Conservation (phyloP, 2,113 vertebrate genomes). For the Sinocyclocheilus grahami region DNA sequence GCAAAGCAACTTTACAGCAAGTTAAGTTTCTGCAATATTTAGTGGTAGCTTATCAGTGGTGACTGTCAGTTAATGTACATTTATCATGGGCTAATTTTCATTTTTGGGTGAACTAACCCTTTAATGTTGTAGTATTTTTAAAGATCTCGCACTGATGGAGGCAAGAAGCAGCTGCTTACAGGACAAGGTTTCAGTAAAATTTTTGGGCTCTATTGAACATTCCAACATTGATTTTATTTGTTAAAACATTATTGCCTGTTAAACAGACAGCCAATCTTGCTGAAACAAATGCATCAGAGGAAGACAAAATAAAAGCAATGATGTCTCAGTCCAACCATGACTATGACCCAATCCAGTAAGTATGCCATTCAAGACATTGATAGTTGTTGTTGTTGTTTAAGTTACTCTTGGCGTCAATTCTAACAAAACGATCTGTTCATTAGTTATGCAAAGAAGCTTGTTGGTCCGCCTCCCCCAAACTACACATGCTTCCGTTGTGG, state of each 20-base stretch:
- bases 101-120: no score
- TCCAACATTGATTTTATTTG: slow-evolving; percentile 55
- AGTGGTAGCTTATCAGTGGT: no score
- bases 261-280: slow-evolving; percentile 97
- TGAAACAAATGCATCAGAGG: slow-evolving; percentile 92
- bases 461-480: slow-evolving; percentile 84
- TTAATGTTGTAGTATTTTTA: neutral
- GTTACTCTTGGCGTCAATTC: neutral
- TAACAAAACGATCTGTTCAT: slow-evolving; percentile 46
- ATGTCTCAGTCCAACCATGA: slow-evolving; percentile 94
- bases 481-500: slow-evolving; percentile 96
- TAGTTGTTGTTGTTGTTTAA: neutral
- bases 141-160: slow-evolving; percentile 12
- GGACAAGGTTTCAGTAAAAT: slow-evolving; percentile 77
- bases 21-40: no score
- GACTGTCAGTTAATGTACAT: no score
- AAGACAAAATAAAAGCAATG: slow-evolving; percentile 98
- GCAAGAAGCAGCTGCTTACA: slow-evolving; percentile 80
- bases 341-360: slow-evolving; percentile 94
- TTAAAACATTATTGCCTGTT: slow-evolving; percentile 84
- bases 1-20: no score
- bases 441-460: slow-evolving; percentile 90
- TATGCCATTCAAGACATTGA: slow-evolving; percentile 52
- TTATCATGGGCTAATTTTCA: no score
- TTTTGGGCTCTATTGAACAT: slow-evolving; percentile 70